Percentiles rank a stretch among this genome's conserved stretches.
phyloP scores from a whole-genome alignment of 2,797 vertebrate genomes.

The Chloroceryle amazona region DNA sequence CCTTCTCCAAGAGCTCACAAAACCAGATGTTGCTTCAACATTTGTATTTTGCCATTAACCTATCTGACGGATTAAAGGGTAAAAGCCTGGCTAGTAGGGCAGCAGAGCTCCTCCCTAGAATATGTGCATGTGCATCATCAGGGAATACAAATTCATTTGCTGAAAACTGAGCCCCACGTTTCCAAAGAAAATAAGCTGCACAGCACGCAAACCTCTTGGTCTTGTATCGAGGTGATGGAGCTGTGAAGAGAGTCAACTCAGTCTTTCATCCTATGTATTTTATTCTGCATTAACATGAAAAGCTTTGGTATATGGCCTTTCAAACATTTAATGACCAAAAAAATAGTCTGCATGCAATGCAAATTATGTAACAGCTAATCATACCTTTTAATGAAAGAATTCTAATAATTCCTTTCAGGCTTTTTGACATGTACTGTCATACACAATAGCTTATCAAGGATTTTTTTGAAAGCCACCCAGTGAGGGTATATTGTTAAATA shows the following conservation, averaged over 20 bases:
- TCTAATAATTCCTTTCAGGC: background rate
- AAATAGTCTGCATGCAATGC: background rate
- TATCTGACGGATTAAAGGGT: background rate
- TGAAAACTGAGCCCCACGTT: background rate
- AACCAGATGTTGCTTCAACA: background rate
- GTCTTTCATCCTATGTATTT: background rate
- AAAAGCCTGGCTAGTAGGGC: background rate
- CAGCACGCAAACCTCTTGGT: background rate
- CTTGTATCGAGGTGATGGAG: background rate
- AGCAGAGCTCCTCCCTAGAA: background rate
- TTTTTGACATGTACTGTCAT: background rate
- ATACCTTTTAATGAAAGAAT: background rate
- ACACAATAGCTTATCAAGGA: background rate
- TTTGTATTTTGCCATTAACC: background rate
- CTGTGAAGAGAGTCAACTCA: background rate
- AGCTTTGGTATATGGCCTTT: background rate
- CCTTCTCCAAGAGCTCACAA: background rate
- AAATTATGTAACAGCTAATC: background rate
- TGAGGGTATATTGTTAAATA: background rate
- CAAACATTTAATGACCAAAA: background rate
- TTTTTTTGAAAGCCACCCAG: background rate
- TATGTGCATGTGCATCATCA: rapidly evolving
- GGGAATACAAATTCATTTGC: background rate
- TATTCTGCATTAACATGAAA: background rate
- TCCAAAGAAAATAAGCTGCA: background rate